A percentile compares a stretch with the other conserved stretches of the same genome.
These are phyloP conservation scores for Helicoverpa assulta DNA, from an alignment of 2,888 invertebrate species.

Conservation along the genomic window DNA sequence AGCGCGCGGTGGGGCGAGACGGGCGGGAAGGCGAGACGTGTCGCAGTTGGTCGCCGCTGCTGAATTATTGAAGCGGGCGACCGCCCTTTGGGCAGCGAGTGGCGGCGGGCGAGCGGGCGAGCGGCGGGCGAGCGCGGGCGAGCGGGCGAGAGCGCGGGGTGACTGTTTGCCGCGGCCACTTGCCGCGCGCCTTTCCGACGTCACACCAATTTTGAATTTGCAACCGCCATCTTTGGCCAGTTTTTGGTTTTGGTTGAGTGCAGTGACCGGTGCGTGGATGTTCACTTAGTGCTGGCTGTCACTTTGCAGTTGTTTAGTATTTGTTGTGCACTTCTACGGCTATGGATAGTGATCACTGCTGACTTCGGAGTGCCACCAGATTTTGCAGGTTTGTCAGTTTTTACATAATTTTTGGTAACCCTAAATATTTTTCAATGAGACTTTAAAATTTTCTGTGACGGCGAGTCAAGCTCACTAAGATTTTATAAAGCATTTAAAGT, in stretches of 20 bases:
- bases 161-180: conserved; percentile 65
- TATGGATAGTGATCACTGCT: conserved; percentile 43
- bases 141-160: conserved; percentile 46
- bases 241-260: conserved; percentile 70
- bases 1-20: conserved; percentile 63
- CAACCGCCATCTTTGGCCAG: conserved; percentile 72
- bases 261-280: conserved; percentile 72
- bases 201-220: conserved; percentile 82
- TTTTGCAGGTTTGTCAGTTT: conserved; percentile 42
- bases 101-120: conserved; percentile 62
- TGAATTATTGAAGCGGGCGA: conserved; percentile 86
- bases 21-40: conserved; percentile 73
- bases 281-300: conserved; percentile 71
- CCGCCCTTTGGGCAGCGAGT: conserved; percentile 86
- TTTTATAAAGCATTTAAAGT: too few relatives aligned
- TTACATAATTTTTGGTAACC: conserved; percentile 1
- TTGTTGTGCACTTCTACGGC: conserved; percentile 21
- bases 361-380: conserved; percentile 23
- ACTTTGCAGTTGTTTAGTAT: conserved; percentile 39
- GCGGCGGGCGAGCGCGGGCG: conserved; percentile 42
- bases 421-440: too few relatives aligned
- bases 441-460: too few relatives aligned
- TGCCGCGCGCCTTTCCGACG: conserved; percentile 84
- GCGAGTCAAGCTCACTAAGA: too few relatives aligned
- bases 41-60: conserved; percentile 77